These are phyloP conservation scores for Cossypha niveicapilla DNA, from an alignment of 2,797 vertebrate species.

Conservation along the genomic window DNA sequence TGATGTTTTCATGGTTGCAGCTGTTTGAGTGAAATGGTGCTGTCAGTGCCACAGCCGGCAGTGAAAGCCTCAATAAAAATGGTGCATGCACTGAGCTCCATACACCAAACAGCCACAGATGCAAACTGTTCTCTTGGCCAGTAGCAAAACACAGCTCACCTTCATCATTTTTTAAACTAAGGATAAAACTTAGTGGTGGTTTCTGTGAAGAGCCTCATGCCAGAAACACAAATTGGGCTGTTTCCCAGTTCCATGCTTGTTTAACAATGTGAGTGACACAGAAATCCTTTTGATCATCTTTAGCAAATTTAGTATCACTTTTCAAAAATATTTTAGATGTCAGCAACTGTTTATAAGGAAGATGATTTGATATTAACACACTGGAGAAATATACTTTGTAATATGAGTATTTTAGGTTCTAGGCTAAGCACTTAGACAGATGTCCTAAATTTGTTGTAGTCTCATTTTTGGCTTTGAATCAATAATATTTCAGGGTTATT, in stretches of 20 bases:
- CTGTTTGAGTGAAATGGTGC: slow-evolving; percentile 19
- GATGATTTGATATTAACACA: not conserved
- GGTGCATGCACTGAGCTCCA: not conserved
- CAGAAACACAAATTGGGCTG: slow-evolving; percentile 4
- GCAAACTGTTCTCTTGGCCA: not conserved
- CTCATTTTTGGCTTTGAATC: not conserved
- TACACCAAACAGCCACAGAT: not conserved
- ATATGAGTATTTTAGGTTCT: not conserved
- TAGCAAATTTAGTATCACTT: not conserved
- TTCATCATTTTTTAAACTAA: not conserved
- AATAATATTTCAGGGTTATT: not conserved
- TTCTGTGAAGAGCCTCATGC: not conserved
- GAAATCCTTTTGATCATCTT: not conserved
- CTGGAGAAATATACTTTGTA: not conserved
- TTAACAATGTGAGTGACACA: slow-evolving; percentile 28
- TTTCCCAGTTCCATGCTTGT: not conserved
- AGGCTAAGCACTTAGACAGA: not conserved
- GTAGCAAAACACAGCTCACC: not conserved
- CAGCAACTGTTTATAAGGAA: not conserved
- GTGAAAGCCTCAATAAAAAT: slow-evolving; percentile 47
- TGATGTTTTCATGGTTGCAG: slow-evolving; percentile 40
- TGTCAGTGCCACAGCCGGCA: slow-evolving; percentile 7
- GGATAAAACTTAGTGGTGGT: not conserved
- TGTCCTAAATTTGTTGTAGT: not conserved
- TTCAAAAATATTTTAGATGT: not conserved